Percentiles rank a stretch among this genome's conserved stretches.
These are phyloP conservation scores for Phymastichus coffea DNA, from an alignment of 1,140 invertebrate species.

Conservation along the genomic window DNA sequence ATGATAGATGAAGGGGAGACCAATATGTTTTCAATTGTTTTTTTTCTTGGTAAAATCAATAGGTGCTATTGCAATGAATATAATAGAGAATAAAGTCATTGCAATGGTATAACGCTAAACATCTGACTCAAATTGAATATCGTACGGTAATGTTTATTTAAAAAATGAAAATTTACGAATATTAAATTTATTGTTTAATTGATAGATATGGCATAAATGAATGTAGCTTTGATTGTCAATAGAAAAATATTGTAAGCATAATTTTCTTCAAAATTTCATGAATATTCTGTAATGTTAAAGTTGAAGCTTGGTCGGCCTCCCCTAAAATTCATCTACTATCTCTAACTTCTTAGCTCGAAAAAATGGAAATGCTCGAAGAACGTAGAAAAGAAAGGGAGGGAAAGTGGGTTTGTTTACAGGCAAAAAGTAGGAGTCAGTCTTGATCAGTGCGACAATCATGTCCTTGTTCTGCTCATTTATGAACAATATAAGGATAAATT, in stretches of 20 bases:
- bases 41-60: too few relatives aligned
- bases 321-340: constrained; percentile 29
- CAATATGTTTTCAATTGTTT: too few relatives aligned
- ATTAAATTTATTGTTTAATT: too few relatives aligned
- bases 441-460: constrained; percentile 4
- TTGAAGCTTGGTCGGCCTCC: background rate
- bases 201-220: too few relatives aligned
- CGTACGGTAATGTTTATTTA: too few relatives aligned
- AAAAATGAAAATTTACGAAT: too few relatives aligned
- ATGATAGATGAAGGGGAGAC: constrained; percentile 19
- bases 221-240: too few relatives aligned
- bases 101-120: too few relatives aligned
- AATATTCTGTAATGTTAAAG: constrained; percentile 35
- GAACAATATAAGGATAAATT: background rate
- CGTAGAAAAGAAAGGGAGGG: constrained; percentile 7
- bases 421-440: constrained; percentile 25
- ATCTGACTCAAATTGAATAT: too few relatives aligned
- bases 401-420: constrained; percentile 21
- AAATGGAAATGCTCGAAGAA: background rate
- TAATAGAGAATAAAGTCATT: too few relatives aligned
- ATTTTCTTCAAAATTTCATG: constrained; percentile 35
- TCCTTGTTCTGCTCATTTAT: constrained; percentile 36
- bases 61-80: too few relatives aligned
- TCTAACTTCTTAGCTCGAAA: constrained; percentile 21
- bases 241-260: too few relatives aligned